These are phyloP conservation scores for Mesocentrotus franciscanus DNA, from an alignment of 53 echinoderm and acorn worm genomes.

Conservation along the genomic window DNA sequence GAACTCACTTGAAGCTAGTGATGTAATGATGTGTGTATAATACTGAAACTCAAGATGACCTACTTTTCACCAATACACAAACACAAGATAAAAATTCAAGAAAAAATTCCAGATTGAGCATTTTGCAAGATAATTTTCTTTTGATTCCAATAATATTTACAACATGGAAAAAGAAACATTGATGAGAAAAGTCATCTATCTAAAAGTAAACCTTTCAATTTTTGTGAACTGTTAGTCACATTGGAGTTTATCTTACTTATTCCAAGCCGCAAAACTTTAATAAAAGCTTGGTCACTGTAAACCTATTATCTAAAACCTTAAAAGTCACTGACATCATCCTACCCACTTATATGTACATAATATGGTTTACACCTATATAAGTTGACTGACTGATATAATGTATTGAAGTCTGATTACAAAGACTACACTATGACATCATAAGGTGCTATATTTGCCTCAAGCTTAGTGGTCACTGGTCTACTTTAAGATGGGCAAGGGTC, in stretches of 20 bases:
- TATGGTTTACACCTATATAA: background rate
- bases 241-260: background rate
- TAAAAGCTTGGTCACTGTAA: background rate
- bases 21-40: slow-evolving; percentile 1
- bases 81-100: too few species aligned
- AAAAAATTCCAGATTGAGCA: too few species aligned
- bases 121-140: too few species aligned
- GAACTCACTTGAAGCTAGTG: background rate
- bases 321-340: background rate
- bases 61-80: background rate
- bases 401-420: background rate
- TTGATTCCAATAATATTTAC: too few species aligned
- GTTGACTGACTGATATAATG: background rate
- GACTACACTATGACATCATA: background rate
- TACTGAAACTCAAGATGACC: background rate
- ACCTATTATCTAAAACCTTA: background rate
- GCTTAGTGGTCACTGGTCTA: slow-evolving; percentile 8
- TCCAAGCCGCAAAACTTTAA: background rate
- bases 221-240: too few species aligned
- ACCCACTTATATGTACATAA: background rate
- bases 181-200: too few species aligned
- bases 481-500: background rate
- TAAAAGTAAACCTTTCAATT: too few species aligned
- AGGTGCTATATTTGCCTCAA: background rate
- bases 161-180: too few species aligned